Base-by-base conservation (phyloP, 2,888 invertebrate species). In the Galerucella calmariensis region DNA sequence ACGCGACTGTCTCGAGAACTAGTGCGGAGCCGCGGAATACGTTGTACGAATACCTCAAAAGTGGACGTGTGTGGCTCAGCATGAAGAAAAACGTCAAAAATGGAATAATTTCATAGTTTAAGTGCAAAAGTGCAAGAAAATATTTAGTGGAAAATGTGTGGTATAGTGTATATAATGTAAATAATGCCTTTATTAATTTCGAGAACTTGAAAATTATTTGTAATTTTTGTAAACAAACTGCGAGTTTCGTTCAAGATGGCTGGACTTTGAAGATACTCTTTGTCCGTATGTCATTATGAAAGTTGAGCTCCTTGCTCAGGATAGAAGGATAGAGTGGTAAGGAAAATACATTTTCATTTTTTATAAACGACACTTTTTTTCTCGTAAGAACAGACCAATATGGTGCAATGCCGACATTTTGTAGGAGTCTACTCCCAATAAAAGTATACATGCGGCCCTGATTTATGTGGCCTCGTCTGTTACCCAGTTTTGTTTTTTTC, bases 241-340 rank as follows among this genome's bases (percentile, higher is more conserved):
- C 78, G 72, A 76, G 75, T 77, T 78, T 77, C 72, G 77, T 77
- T 84, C 92, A 92, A 92, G 91, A 92, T 92, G 92, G 92, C 92
- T 91, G 92, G 90, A 90, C 90, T 90, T 91, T 92, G 91, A 91
- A 90, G 90, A 90, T 90, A 89, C 89, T 90, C 91, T 91, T 91
- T 91, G 91, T 91, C 90, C 90, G 90, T 90, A 89, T 90, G 89
- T 89, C 92, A 92, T 90, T 90, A 92, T 92, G 92, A 90, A 90
- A 91, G 90, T 91, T 89, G 90, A 89, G 89, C 90, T 90, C 88
- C 89, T 91, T 90, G 88, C 88, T 88, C 89, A 90, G 88, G 90
- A 90, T 88, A 87, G 89, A 89, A 86, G 89, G 89, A 90, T 90
- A 87, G 90, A 90, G 89, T 91, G 92, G 92, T 92, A 88, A 90